Conservation (phyloP, 2,797 vertebrate species). For the Sebastes steindachneri region DNA sequence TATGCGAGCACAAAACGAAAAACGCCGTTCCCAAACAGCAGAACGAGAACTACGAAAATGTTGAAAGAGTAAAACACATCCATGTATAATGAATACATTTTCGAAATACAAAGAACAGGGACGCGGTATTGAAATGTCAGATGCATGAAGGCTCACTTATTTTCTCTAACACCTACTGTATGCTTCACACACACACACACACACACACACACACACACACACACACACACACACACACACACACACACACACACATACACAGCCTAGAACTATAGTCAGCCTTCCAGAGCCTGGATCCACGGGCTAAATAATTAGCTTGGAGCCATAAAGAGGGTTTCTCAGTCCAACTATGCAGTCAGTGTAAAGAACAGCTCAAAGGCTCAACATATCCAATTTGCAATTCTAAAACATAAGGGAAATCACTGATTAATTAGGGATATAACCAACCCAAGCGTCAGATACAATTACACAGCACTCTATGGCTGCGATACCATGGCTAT, state of each 20-base stretch:
- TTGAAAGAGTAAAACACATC: slow-evolving; percentile 11
- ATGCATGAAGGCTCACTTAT: slow-evolving; percentile 9
- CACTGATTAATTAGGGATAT: slow-evolving; percentile 68
- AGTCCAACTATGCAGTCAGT: slow-evolving; percentile 55
- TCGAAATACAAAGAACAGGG: slow-evolving; percentile 26
- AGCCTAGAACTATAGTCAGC: slow-evolving; percentile 36
- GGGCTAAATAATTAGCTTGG: slow-evolving; percentile 72
- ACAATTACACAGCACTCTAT: slow-evolving; percentile 50
- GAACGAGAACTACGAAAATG: slow-evolving; percentile 3
- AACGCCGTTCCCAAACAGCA: not conserved
- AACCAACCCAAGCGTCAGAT: slow-evolving; percentile 42
- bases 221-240: slow-evolving; percentile 17
- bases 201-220: slow-evolving; percentile 28
- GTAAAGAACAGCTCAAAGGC: slow-evolving; percentile 69
- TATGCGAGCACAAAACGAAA: not conserved
- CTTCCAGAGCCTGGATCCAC: slow-evolving; percentile 65
- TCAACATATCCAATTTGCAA: slow-evolving; percentile 68
- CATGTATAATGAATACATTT: slow-evolving; percentile 32
- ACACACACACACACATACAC: slow-evolving; percentile 22
- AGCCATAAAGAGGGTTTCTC: slow-evolving; percentile 61
- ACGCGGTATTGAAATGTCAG: slow-evolving; percentile 44
- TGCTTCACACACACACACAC: slow-evolving; percentile 22
- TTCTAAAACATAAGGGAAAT: slow-evolving; percentile 72
- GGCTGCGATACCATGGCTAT: not conserved
- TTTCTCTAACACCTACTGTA: slow-evolving; percentile 21